A percentile compares a stretch with the other conserved stretches of the same genome.
Conservation (phyloP, 2,888 invertebrate species). For the Euplagia quadripunctaria region DNA sequence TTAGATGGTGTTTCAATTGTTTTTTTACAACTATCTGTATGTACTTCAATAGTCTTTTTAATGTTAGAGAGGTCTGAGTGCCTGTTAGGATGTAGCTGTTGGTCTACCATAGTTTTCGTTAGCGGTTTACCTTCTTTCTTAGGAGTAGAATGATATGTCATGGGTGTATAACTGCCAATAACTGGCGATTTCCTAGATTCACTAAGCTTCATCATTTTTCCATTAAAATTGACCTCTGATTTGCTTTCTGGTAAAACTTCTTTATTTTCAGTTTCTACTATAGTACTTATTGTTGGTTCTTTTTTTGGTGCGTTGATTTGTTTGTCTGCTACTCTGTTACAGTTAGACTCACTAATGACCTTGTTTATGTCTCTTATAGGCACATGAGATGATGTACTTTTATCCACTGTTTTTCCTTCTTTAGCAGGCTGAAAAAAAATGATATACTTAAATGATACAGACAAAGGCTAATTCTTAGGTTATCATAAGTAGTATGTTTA, state of each 20-base stretch:
- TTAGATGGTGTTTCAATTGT: conserved; percentile 53
- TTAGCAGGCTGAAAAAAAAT: conserved; percentile 71
- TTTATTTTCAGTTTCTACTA: conserved; percentile 61
- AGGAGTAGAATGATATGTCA: conserved; percentile 82
- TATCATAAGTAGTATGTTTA: neutral
- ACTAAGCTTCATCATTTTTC: conserved; percentile 77
- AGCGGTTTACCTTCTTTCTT: conserved; percentile 82
- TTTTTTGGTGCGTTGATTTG: conserved; percentile 57
- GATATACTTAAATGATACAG: neutral
- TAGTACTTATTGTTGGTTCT: conserved; percentile 53
- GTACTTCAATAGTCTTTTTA: conserved; percentile 83
- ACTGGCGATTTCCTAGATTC: conserved; percentile 81
- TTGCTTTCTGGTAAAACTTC: conserved; percentile 61
- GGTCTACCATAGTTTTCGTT: conserved; percentile 82
- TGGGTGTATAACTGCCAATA: conserved; percentile 76
- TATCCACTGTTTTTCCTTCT: conserved; percentile 61
- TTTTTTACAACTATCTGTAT: conserved; percentile 74
- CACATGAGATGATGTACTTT: conserved; percentile 65
- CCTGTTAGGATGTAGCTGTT: conserved; percentile 78
- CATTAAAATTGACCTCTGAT: conserved; percentile 73
- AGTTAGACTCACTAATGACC: conserved; percentile 63
- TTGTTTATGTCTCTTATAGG: conserved; percentile 73
- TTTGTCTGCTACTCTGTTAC: conserved; percentile 65
- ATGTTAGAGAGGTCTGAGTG: conserved; percentile 75
- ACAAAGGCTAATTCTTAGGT: neutral